Evolutionary conservation across 2,113 vertebrate genomes (phyloP).

Genomic region (western clawed frog (Xenopus tropicalis)): DNA sequence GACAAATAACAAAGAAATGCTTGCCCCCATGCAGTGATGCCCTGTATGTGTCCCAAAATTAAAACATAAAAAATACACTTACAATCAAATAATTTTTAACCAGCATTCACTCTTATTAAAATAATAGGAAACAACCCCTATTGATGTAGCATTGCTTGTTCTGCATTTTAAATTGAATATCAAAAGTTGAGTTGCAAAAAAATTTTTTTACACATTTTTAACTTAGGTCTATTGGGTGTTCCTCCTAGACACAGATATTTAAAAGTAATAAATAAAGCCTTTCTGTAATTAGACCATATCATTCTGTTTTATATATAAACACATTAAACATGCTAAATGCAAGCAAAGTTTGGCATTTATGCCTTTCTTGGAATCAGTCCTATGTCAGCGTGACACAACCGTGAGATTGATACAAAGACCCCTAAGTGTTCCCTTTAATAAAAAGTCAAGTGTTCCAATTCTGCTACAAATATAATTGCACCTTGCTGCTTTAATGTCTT

Average conservation of each 20-base stretch:
- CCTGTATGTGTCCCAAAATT: constrained; percentile 38
- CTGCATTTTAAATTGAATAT: background rate
- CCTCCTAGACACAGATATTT: too few relatives aligned
- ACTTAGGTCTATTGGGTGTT: too few relatives aligned
- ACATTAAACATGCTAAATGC: too few relatives aligned
- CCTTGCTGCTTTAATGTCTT: constrained; percentile 42
- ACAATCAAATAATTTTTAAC: constrained; percentile 6
- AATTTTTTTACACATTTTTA: background rate
- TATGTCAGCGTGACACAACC: background rate
- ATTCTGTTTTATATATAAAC: too few relatives aligned
- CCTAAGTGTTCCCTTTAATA: constrained; percentile 44
- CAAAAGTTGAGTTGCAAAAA: background rate
- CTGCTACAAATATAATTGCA: constrained; percentile 37
- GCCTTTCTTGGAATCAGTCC: constrained; percentile 20
- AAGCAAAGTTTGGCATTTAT: background rate
- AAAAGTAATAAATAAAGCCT: too few relatives aligned
- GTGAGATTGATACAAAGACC: constrained; percentile 31
- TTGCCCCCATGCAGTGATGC: constrained; percentile 41
- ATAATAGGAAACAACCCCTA: background rate
- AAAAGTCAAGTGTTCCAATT: constrained; percentile 41
- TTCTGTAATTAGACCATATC: too few relatives aligned
- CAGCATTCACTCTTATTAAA: background rate
- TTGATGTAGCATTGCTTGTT: background rate
- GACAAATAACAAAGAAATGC: constrained; percentile 43
- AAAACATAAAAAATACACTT: constrained; percentile 34